phyloP scores from a whole-genome alignment of 2,113 vertebrate genomes.

The Barnardius zonarius region DNA sequence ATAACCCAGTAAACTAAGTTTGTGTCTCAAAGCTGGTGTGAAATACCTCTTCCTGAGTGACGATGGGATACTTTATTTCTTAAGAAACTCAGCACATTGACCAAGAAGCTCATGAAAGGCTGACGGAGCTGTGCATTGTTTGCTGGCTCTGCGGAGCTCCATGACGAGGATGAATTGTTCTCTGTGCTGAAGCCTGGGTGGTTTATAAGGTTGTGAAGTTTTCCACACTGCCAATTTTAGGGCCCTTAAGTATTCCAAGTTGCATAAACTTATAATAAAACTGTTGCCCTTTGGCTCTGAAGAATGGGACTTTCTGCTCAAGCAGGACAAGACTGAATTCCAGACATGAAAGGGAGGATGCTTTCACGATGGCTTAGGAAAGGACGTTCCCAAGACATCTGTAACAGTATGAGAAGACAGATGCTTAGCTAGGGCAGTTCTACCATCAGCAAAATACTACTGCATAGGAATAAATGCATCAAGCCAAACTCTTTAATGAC shows the following conservation, averaged over 20 bases:
- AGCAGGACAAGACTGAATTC: not conserved
- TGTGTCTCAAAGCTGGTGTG: not conserved
- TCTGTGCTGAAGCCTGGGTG: not conserved
- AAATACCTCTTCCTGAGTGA: conserved; percentile 11
- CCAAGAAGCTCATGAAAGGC: conserved; percentile 2
- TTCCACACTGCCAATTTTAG: conserved; percentile 31
- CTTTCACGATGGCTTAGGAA: not conserved
- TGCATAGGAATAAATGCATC: not conserved
- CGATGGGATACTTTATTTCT: conserved; percentile 24
- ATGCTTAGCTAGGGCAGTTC: not conserved
- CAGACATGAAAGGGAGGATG: not conserved
- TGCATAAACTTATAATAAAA: conserved; percentile 41
- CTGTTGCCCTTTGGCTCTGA: not conserved
- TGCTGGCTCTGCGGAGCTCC: not conserved
- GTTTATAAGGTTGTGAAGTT: not conserved
- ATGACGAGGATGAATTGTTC: conserved; percentile 1
- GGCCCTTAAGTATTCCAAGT: conserved; percentile 5
- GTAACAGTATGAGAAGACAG: not conserved
- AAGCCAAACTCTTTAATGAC: not conserved
- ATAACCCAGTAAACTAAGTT: not conserved
- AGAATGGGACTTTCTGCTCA: conserved; percentile 9
- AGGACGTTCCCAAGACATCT: not conserved
- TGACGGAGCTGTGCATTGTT: conserved; percentile 27
- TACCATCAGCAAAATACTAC: not conserved
- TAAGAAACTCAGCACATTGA: not conserved